Base-by-base conservation (phyloP, 2,888 invertebrate genomes). In the Cephonodes hylas region DNA sequence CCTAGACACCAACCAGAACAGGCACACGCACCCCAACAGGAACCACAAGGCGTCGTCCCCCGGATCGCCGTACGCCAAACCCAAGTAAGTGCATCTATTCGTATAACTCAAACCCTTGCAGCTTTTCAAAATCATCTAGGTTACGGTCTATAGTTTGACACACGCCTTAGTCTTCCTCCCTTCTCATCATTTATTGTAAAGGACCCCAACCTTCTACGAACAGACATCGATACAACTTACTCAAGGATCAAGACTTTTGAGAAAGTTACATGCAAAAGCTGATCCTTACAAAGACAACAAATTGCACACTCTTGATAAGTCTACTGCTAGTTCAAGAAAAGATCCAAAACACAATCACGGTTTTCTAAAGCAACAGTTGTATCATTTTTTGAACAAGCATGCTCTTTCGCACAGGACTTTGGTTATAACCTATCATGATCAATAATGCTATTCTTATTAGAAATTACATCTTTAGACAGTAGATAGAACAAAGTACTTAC, bases 1-100 rank as follows among this genome's bases (percentile, higher is more conserved):
- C 86, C 92, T 94, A 81, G 95, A 95, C 87, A 92, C 94, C 70
- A 95, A 95, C 88, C 95, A 95, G 66, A 95, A 95, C 88, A 93
- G 95, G 80, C 94, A 83, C 93, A 84, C 85, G 82, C 93, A 84
- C 79, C 91, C 91, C 73, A 92, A 91, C 85, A 87, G 89, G 83
- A 92, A 91, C 80, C 89, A 92, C 85, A 92, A 91, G 85, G 74
- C 76, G 66, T 73, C 81, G 57, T 86, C 89, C 75, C 89, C 91
- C 46, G 85, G 88, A 27, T 88, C 91, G 71, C 92, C 93, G 45
- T 93, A 93, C 87, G 84, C 88, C 72, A 93, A 92, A 77, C 91
- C 92, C 74, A 93, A 92, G 93, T 92, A 86, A 93, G 92, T 92
- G 65, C 44, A 59, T 25, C 42, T 31, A 34, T 22, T 59, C 15